Evolutionary conservation across 2,113 vertebrate genomes (phyloP), one percentile per base, ranked within the genome.

Genomic region (Xiphophorus hellerii): DNA sequence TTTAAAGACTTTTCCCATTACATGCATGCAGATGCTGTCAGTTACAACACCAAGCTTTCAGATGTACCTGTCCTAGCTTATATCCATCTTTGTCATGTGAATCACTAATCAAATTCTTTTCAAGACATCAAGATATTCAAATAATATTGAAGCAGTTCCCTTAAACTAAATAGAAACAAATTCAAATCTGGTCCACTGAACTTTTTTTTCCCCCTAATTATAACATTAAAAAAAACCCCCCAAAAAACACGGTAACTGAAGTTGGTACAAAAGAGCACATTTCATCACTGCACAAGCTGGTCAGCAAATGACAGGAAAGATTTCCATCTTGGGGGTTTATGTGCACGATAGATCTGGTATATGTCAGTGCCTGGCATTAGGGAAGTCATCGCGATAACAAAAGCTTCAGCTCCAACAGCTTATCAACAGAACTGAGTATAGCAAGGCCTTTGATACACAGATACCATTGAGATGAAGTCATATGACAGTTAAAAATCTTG

Each of bases 301-400:
- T 71, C 73, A 61, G 60, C 71, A 83, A 86, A 77, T 60, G 17
- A 73, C 82, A 9, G 29, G 69, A 83, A 87, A 78, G 66, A 78
- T 78, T 69, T 87, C 89, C 84, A 86, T 91, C 84, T 90, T 91
- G 85, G 90, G 91, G 84, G 68, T 84, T 76, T 11, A 80, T 72
- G 75, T 69, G 71, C 74, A 73, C 68, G 39, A 68, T 66, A 54
- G 77, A 85, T 88, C 86, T 92, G 84, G 86, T 78, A 82, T 71
- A 71, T 77, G 76, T 84, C 81, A 83, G 17, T 48, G 44, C 17
- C 73, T 73, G 82, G 75, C 33, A 65, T 81, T 81, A 80, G 76
- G 81, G 84, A 87, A 81, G 83, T 82, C 84, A 86, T 88, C 80
- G 66, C 66, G 80, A 80, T 84, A 74, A 83, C 48, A 71, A 70